A percentile compares a stretch with the other conserved stretches of the same genome.
Evolutionary conservation across 2,113 vertebrate genomes (phyloP).

Genomic region (Crocuta crocuta): DNA sequence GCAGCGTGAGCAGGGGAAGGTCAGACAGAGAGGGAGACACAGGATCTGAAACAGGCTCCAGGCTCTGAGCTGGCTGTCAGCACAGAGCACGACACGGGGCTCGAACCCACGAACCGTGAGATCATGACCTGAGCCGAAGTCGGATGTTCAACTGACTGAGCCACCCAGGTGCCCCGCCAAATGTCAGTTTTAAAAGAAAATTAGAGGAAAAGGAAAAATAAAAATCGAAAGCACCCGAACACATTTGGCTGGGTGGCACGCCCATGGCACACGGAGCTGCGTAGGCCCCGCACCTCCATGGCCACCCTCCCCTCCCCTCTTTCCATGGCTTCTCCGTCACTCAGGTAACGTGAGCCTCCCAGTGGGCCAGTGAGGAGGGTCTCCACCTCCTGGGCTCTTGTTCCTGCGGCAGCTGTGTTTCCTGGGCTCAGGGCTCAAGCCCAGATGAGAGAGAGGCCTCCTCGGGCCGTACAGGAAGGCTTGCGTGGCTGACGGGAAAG

Average conservation of each 20-base stretch:
- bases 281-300: background rate
- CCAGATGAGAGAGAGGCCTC: background rate
- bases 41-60: no score
- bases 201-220: background rate
- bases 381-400: background rate
- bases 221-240: background rate
- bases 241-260: background rate
- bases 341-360: background rate
- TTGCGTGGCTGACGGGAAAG: background rate
- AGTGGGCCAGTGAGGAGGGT: fast-evolving
- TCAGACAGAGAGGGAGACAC: no score
- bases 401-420: background rate
- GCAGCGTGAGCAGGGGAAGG: no score
- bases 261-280: fast-evolving
- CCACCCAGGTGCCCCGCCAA: background rate
- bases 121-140: no score
- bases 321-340: background rate
- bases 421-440: background rate
- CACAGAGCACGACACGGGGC: no score
- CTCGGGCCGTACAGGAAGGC: background rate
- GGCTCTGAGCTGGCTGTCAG: no score
- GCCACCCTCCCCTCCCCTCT: background rate
- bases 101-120: no score
- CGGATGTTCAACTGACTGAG: no score
- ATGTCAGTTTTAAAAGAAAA: background rate